Base-by-base conservation (phyloP, 2,113 vertebrate species). In the Malaclemys terrapin region DNA sequence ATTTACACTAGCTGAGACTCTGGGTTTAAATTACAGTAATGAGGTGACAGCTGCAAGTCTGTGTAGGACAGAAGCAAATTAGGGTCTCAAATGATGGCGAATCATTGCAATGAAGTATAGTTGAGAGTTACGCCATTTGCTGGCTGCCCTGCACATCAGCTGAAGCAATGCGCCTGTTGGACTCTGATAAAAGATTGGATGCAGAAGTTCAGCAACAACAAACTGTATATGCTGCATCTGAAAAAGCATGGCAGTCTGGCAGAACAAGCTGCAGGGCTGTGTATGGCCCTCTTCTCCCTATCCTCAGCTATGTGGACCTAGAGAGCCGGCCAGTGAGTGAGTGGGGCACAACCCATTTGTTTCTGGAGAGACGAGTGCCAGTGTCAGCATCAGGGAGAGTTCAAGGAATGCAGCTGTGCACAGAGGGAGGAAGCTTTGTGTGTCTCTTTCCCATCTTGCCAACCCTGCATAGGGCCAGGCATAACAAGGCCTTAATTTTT, bases 211-310 rank as follows among this genome's bases (percentile, higher is more conserved):
- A 49, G 52, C 42, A 69, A 8, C 54, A 89, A 8, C n/a, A 91
- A 62, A 62, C 59, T 57, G 65, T n/a, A 35, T 10, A 38, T 42
- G 53, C 29, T 80, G 9, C 45, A 13, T 7, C 35, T 80, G 54
- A 87, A 91, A 31, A 92, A 85, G 47, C 80, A 90, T 49, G 89
- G 72, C 6, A 86, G n/a, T 31, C 25, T 84, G 83, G n/a, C 31
- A 52, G 49, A 75, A 94, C 78, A 13, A 0, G 5, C 1, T 50
- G 31, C 12, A 0, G 0, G 83, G 42, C n/a, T 76, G 0, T 50
- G 42, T n/a, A 45, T 76, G 80, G 59, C 93, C 83, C 76, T 96
- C 75, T 87, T 9, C n/a, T 62, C n/a, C 16, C 53, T 92, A 88
- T 38, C 65, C 87, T 88, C 54, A 83, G 62, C 35, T 80, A 9